Conservation (phyloP, 2,797 vertebrate genomes). For the Acipenser oxyrinchus region DNA sequence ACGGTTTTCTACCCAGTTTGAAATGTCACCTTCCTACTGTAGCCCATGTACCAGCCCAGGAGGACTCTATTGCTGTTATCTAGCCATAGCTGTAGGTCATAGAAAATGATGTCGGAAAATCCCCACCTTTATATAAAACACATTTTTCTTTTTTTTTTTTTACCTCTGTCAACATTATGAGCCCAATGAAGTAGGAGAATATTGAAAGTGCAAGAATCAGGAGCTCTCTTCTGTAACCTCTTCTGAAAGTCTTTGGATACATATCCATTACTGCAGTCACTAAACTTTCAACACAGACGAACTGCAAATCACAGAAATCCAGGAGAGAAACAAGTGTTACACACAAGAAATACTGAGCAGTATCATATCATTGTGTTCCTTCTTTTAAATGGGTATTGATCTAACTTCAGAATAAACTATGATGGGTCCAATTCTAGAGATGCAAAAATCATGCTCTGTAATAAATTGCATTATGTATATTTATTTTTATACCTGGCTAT, state of each 20-base stretch:
- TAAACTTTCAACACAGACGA: constrained; percentile 95
- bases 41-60: no score
- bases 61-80: no score
- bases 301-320: constrained; percentile 50
- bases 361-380: no score
- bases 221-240: constrained; percentile 86
- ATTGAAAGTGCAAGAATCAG: constrained; percentile 86
- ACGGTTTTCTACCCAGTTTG: no score
- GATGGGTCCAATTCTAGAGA: no score
- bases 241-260: constrained; percentile 92
- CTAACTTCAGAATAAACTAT: no score
- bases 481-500: constrained; percentile 79
- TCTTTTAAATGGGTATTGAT: no score
- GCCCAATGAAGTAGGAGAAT: constrained; percentile 79
- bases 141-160: constrained; percentile 19
- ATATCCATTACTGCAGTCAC: constrained; percentile 95
- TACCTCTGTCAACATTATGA: constrained; percentile 90
- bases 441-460: neutral
- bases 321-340: neutral
- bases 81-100: no score
- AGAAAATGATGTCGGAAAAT: no score
- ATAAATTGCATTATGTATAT: neutral
- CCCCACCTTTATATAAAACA: no score
- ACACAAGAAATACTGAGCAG: neutral
- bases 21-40: no score